Conservation (phyloP, 2,113 vertebrate species). For the Corydoras sp. region DNA sequence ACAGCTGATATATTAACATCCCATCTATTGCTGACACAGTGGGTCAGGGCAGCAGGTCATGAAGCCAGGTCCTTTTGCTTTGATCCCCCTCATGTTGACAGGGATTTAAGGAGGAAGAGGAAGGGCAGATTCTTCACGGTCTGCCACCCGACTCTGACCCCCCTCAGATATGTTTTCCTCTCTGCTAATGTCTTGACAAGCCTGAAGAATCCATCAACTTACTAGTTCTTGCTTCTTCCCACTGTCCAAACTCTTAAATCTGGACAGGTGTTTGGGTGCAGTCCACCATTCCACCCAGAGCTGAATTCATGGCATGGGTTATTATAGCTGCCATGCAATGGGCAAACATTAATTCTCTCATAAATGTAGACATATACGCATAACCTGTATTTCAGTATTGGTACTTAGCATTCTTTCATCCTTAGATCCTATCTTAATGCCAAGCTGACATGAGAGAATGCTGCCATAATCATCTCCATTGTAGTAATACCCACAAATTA, state of each 20-base stretch:
- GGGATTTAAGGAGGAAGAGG: conserved; percentile 65
- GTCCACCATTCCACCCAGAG: background rate
- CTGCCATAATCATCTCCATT: conserved; percentile 34
- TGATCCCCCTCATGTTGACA: conserved; percentile 63
- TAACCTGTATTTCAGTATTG: conserved; percentile 1
- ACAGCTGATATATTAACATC: conserved; percentile 40
- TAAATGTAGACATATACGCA: background rate
- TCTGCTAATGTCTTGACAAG: conserved; percentile 71
- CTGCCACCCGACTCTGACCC: conserved; percentile 55
- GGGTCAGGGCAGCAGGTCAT: conserved; percentile 52
- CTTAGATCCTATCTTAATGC: conserved; percentile 29
- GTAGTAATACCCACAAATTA: conserved; percentile 53
- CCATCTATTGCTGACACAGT: conserved; percentile 24
- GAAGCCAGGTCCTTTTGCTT: conserved; percentile 55
- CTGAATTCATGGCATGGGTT: background rate
- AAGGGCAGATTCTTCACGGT: conserved; percentile 71
- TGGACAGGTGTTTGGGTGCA: conserved; percentile 18
- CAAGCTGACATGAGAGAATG: conserved; percentile 24
- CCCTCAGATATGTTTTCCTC: conserved; percentile 63
- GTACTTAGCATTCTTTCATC: conserved; percentile 21
- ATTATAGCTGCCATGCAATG: background rate
- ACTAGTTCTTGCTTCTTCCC: conserved; percentile 36
- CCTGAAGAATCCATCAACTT: conserved; percentile 67
- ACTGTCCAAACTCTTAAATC: conserved; percentile 9
- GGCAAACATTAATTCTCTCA: background rate